Evolutionary conservation across 2,797 vertebrate species (phyloP), one percentile per base, ranked within the genome.

Genomic region (Enteromius radiatus): DNA sequence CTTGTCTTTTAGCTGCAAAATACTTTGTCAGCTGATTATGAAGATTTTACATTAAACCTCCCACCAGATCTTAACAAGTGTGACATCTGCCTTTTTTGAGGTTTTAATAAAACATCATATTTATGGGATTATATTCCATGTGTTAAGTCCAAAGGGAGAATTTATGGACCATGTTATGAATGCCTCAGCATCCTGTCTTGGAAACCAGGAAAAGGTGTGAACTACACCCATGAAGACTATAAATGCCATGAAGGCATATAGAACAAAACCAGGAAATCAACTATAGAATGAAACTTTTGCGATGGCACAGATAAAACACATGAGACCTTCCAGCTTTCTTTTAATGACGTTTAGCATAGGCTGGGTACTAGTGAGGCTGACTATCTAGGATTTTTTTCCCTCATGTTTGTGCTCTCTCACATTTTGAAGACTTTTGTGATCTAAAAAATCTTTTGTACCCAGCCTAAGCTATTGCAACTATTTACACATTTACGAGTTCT

Each of bases 191-290:
- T 76, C 21, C 56, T 43, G 23, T 61, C 2, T 9, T 59, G 23
- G 49, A 68, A 69, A 76, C 8, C 36, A 76, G 81, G 63, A 82
- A 71, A 59, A 69, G 17, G 12, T 54, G 23, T 82, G 45, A 75
- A 67, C 61, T 67, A 21, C 17, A 31, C 45, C n/a, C 80, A 54
- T 67, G 31, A 74, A 52, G 19, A 65, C 80, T 31, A 2, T 38
- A 75, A 74, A 75, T 33, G 61, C 7, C 67, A 70, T 45, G 38
- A 41, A 28, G 9, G 6, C 28, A 0, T 81, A 23, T 26, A 41
- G 45, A 82, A 41, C 45, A 82, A 82, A 75, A n/a, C 17, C 70
- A 75, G 80, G 80, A 75, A 82, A 82, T 23, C 19, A 52, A 43
- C 47, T 31, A 41, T n/a, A 33, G 45, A 67, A 82, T 31, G 4